Percentiles rank a stretch among this genome's conserved stretches.
These are phyloP conservation scores for Serinus canaria DNA, from an alignment of 2,113 vertebrate species.

Conservation along the genomic window DNA sequence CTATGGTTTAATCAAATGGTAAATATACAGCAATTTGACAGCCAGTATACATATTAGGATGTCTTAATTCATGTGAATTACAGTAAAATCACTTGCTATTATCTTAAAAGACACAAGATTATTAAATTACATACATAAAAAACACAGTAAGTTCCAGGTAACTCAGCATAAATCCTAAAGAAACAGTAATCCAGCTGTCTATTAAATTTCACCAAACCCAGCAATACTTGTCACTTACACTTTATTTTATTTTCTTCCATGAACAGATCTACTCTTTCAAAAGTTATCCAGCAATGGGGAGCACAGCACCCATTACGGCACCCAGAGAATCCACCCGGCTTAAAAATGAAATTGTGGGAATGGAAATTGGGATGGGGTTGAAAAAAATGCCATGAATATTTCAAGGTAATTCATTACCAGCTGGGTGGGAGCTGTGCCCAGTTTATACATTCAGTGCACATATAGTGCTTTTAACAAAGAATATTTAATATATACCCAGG, in stretches of 20 bases:
- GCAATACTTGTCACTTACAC: conserved; percentile 6
- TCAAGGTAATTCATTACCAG: conserved; percentile 24
- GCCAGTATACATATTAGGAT: conserved; percentile 34
- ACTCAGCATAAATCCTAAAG: conserved; percentile 49
- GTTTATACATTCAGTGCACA: conserved; percentile 5
- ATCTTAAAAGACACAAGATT: conserved; percentile 44
- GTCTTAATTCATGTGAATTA: conserved; percentile 61
- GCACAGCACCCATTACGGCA: neutral
- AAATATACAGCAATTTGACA: conserved; percentile 57
- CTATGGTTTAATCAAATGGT: conserved; percentile 73
- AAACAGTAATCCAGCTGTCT: conserved; percentile 45
- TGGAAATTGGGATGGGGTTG: neutral
- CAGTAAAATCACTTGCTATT: conserved; percentile 50
- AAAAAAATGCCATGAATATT: conserved; percentile 7
- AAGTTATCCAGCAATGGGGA: neutral
- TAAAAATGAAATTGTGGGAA: neutral
- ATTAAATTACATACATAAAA: conserved; percentile 60
- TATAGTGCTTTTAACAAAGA: conserved; percentile 50
- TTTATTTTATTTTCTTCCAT: neutral
- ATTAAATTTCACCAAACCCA: conserved; percentile 37
- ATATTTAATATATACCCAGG: neutral
- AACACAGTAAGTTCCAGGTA: conserved; percentile 35
- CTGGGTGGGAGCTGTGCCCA: conserved; percentile 17
- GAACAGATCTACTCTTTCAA: neutral
- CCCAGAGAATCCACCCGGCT: neutral